Evolutionary conservation across 2,797 vertebrate species (phyloP), one percentile per base, ranked within the genome.

Genomic region (Gadopsis marmoratus): DNA sequence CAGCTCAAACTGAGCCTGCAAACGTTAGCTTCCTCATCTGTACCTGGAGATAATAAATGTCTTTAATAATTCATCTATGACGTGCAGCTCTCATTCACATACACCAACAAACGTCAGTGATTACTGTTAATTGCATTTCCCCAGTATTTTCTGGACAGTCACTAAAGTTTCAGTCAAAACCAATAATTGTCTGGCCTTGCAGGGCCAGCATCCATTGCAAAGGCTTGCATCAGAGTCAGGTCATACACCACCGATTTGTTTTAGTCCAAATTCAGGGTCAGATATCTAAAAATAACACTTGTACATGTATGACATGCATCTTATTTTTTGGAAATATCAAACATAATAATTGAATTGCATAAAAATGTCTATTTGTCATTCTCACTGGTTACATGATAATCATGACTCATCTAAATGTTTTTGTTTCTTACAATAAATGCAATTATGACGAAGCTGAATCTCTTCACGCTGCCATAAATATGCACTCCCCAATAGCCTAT

Each of bases 151-250:
- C 21, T 48, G 53, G 16, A 2, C 21, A 65, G 3, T 13, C 58
- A 17, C 7, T 33, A 48, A 10, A 33, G 76, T 33, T 41, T 63
- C 47, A 60, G 19, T 39, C 35, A 53, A 11, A 74, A 54, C 13
- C 54, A 35, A 64, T 7, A 50, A 29, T 33, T 48, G 62, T n/a
- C 51, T 43, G 26, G 33, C 17, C 68, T 39, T 62, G 35, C 71
- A 48, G 59, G 51, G 26, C 55, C 50, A n/a, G 51, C 53, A 56
- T 68, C 31, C 33, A 31, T 86, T 88, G 74, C 79, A 63, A 21
- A 33, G 33, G 43, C 78, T 89, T 87, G 72, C 84, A 76, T 86
- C 82, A 86, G 61, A 29, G 53, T 47, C 68, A 37, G 55, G 66
- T 74, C 53, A 51, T 9, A 58, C 74, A 50, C 21, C 54, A 47